These are phyloP conservation scores for Diloba caeruleocephala DNA, from an alignment of 2,888 invertebrate genomes.

Conservation along the genomic window DNA sequence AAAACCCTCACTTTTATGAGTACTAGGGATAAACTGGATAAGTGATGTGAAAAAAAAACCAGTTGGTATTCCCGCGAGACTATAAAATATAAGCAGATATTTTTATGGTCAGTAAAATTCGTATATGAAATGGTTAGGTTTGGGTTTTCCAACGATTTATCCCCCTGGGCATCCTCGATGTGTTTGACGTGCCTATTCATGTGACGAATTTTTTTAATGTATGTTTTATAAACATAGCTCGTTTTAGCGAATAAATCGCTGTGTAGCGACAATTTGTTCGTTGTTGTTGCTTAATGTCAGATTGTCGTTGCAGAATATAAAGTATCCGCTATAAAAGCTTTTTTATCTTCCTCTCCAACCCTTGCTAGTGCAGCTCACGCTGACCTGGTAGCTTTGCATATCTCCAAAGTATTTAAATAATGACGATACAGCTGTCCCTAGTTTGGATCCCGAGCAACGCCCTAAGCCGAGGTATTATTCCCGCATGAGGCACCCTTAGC, in stretches of 20 bases:
- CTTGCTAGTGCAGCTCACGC: no score
- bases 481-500: no score
- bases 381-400: no score
- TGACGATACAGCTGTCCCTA: no score
- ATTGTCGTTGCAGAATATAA: no score
- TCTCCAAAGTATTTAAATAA: no score
- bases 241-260: no score
- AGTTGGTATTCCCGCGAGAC: slow-evolving; percentile 61
- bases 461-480: no score
- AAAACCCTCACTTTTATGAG: slow-evolving; percentile 31
- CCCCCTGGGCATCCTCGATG: slow-evolving; percentile 40
- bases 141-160: slow-evolving; percentile 52
- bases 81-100: slow-evolving; percentile 73
- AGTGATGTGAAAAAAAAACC: slow-evolving; percentile 62
- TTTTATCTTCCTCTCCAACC: no score
- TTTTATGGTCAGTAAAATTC: slow-evolving; percentile 77
- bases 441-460: no score
- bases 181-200: slow-evolving; percentile 48
- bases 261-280: slow-evolving; percentile 18
- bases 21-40: slow-evolving; percentile 35
- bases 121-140: slow-evolving; percentile 69
- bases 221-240: slow-evolving; percentile 17
- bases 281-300: slow-evolving; percentile 4
- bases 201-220: slow-evolving; percentile 47
- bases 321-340: no score